These are phyloP conservation scores for Galeopterus variegatus DNA, from an alignment of 2,113 vertebrate species.

Conservation along the genomic window DNA sequence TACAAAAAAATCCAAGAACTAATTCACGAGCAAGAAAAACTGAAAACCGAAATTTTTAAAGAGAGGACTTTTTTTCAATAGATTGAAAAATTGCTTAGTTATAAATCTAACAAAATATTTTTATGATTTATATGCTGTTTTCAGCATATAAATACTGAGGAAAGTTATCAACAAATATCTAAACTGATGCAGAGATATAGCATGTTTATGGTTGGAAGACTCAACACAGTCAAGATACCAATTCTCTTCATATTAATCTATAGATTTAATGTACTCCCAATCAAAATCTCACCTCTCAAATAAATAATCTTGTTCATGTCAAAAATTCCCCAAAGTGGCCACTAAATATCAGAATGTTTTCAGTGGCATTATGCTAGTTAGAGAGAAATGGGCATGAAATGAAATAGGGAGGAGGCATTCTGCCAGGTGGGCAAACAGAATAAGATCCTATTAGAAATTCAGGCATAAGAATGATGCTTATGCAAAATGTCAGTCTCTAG, in stretches of 20 bases:
- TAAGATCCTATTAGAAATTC: not conserved
- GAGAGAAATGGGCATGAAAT: not conserved
- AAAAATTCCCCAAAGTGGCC: not conserved
- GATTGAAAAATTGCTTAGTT: not conserved
- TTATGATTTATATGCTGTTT: not conserved
- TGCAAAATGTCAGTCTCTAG: not conserved
- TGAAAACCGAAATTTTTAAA: not conserved
- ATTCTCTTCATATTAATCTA: not conserved
- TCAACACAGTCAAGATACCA: not conserved
- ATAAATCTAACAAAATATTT: not conserved
- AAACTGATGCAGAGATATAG: not conserved
- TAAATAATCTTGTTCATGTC: constrained; percentile 2
- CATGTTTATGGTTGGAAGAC: not conserved
- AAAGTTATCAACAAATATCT: not conserved
- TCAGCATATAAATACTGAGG: not conserved
- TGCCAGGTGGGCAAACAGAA: not conserved
- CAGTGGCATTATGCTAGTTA: not conserved
- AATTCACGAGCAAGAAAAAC: not conserved
- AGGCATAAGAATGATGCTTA: not conserved
- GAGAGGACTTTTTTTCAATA: not conserved
- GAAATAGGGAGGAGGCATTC: not conserved
- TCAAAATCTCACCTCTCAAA: not conserved
- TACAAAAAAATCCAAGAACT: not conserved
- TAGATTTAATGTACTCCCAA: not conserved
- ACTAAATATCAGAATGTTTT: not conserved